Percentiles rank a stretch among this genome's conserved stretches.
phyloP scores from a whole-genome alignment of 2,113 vertebrate genomes.

The Jaculus jaculus region DNA sequence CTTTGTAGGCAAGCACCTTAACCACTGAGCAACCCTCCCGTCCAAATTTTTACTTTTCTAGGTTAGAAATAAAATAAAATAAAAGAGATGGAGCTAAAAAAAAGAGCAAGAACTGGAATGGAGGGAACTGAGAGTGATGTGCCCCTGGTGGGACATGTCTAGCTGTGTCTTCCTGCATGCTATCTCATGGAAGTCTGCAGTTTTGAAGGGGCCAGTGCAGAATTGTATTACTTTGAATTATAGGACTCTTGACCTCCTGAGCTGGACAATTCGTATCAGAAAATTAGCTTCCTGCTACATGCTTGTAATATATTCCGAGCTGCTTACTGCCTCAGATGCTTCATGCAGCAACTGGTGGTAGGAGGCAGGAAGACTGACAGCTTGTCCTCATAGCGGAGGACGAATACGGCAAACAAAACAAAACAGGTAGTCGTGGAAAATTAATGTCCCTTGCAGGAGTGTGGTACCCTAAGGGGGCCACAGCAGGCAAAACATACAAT shows the following conservation, averaged over 20 bases:
- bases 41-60: not conserved
- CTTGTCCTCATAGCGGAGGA: conserved; percentile 11
- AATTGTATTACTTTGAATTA: not conserved
- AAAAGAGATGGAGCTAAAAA: not conserved
- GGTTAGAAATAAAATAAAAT: not conserved
- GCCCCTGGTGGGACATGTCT: not conserved
- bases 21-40: no score
- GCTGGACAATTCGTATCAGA: conserved; percentile 10
- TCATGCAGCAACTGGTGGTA: conserved; percentile 8
- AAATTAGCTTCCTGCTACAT: conserved; percentile 29
- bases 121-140: not conserved
- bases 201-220: not conserved
- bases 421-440: not conserved
- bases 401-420: conserved; percentile 24
- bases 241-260: not conserved
- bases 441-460: not conserved
- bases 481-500: not conserved
- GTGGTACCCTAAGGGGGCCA: not conserved
- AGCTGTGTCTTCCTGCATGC: not conserved
- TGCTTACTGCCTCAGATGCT: not conserved
- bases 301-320: conserved; percentile 47
- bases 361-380: conserved; percentile 29
- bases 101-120: no score
- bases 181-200: not conserved
- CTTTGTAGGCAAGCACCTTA: no score